Base-by-base conservation (phyloP, 2,797 vertebrate genomes). In the Australoheros facetus region DNA sequence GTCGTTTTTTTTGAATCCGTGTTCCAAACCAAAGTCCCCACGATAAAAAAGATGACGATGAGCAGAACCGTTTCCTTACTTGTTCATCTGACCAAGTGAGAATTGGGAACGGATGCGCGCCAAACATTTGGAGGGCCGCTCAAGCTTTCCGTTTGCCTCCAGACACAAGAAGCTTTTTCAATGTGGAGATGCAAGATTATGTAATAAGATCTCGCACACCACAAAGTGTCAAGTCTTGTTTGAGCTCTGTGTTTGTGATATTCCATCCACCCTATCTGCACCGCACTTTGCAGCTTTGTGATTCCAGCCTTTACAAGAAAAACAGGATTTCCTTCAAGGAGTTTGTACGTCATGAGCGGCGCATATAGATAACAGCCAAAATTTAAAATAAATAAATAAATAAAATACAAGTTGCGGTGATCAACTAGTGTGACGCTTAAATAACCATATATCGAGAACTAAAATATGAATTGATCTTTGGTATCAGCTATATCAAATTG, bases 11-110 rank as follows among this genome's bases (percentile, higher is more conserved):
- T 56, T 39, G 37, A 7, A 58, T 72, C 69, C 57, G 42, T 48
- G 54, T 19, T 69, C 70, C 16, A 37, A 74, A 77, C 66, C 32
- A 6, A 69, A 77, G 80, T 79, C 89, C 48, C 45, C 76, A n/a
- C 59, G 71, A 87, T 28, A 78, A 69, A 42, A 83, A 30, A 62
- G 39, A 64, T 87, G 90, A 92, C 84, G 75, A 73, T 69, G 64
- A 80, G 66, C 89, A 93, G 82, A 89, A 71, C 62, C 17, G 60
- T 82, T 85, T 82, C 75, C 73, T 83, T 82, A 70, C 77, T 84
- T 74, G 39, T 81, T 88, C 34, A 3, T 51, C 51, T 14, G 72
- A 73, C 55, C 53, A 79, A 70, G 32, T 39, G 66, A 76, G 54
- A 56, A 82, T 70, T 78, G 83, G 62, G 54, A 30, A 85, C 55